These are phyloP conservation scores for Crotalus viridis DNA, from an alignment of 2,113 vertebrate species.

Conservation along the genomic window DNA sequence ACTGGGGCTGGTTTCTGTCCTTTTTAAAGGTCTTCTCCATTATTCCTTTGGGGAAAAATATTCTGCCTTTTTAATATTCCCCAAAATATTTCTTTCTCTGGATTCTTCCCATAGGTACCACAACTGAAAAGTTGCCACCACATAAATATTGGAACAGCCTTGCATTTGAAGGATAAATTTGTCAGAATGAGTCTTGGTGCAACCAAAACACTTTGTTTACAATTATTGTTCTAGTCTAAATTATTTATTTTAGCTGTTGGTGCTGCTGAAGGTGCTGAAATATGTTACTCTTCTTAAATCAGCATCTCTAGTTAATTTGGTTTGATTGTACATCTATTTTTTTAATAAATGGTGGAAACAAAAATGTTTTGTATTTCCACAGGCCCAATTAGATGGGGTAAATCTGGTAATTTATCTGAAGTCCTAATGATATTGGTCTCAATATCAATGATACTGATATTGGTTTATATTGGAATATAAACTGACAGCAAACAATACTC, in stretches of 20 bases:
- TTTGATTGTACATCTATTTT: neutral
- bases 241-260: neutral
- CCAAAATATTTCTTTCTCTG: too few relatives aligned
- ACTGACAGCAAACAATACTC: too few relatives aligned
- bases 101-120: neutral
- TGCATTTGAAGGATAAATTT: neutral
- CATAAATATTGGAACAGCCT: neutral
- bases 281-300: neutral
- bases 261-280: neutral
- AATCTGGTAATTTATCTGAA: neutral
- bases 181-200: neutral
- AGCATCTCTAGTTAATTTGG: neutral
- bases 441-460: too few relatives aligned
- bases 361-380: neutral
- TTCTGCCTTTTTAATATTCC: too few relatives aligned
- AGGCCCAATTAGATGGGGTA: neutral
- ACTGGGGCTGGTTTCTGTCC: too few relatives aligned
- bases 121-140: neutral
- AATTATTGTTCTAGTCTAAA: neutral
- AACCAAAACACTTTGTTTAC: neutral
- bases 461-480: too few relatives aligned
- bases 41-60: too few relatives aligned
- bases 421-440: neutral
- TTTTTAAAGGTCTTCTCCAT: too few relatives aligned
- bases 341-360: neutral